Base-by-base conservation (phyloP, 2,797 vertebrate genomes). In the Numenius phaeopus region DNA sequence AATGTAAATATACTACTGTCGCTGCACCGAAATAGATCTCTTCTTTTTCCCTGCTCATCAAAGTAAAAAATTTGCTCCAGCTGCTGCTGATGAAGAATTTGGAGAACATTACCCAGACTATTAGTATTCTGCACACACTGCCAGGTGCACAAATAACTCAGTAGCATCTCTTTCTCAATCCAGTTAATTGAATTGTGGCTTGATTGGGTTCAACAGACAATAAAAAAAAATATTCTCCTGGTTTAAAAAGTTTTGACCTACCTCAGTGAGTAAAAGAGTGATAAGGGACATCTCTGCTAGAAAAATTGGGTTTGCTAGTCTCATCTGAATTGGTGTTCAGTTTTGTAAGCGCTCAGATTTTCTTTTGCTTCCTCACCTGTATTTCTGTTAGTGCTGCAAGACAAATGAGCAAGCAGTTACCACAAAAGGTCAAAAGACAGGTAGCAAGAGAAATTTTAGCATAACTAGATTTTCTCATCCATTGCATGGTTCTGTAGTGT, bases 51-150 rank as follows among this genome's bases (percentile, higher is more conserved):
- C 84, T 90, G n/a, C 82, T 90, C 83, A 88, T 94, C 89, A 94
- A 94, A 96, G 84, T 89, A 81, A 96, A 95, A 89, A 85, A 94
- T 27, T 83, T 94, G 58, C 87, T 92, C 89, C 95, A 97, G 95
- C 94, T 96, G 94, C 96, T 94, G 86, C 92, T 96, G 83, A 81
- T 85, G 62, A 93, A 91, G 94, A 82, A 69, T 55, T 79, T 78
- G 65, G 58, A 89, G 94, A 92, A 92, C 46, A 91, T 81, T 87
- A 85, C 55, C 62, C 79, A 86, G 66, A 39, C 27, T 44, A 50
- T 96, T 34, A 49, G 58, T 37, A 96, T 93, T 83, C 97, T 59
- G 59, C 40, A 77, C 49, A 64, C 71, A 26, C 64, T 62, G n/a
- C 46, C 94, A 96, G 94, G 85, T 95, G 92, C 93, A 85, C 71